These are phyloP conservation scores for Carlito syrichta DNA, from an alignment of 2,113 vertebrate genomes.

Conservation along the genomic window DNA sequence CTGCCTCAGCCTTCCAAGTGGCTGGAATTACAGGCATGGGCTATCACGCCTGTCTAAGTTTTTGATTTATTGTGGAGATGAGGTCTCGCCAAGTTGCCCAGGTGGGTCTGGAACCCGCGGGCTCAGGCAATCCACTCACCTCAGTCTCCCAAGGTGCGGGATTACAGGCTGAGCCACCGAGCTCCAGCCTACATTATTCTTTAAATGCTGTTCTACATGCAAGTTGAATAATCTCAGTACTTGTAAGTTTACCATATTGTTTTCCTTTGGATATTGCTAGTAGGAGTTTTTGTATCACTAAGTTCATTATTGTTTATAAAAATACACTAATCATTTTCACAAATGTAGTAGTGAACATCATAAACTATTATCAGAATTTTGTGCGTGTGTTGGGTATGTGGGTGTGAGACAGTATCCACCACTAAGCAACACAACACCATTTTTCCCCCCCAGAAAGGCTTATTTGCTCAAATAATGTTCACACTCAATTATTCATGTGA, in stretches of 20 bases:
- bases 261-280: not conserved
- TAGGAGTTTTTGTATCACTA: not conserved
- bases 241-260: not conserved
- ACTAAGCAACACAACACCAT: not conserved
- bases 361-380: not conserved
- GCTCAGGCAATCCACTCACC: too few species aligned
- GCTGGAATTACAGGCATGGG: too few species aligned
- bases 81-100: too few species aligned
- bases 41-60: too few species aligned
- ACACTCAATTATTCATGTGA: not conserved
- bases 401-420: not conserved
- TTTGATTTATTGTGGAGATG: too few species aligned
- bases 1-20: too few species aligned
- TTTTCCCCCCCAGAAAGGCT: not conserved
- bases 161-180: too few species aligned
- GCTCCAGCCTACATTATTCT: too few species aligned
- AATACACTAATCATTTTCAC: slow-evolving; percentile 37
- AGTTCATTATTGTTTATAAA: slow-evolving; percentile 1
- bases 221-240: not conserved
- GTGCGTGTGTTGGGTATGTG: not conserved
- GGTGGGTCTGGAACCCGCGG: too few species aligned
- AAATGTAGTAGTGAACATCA: not conserved
- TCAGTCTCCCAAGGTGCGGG: too few species aligned
- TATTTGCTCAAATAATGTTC: slow-evolving; percentile 30
- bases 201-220: not conserved